These are phyloP conservation scores for Turnix velox DNA, from an alignment of 2,113 vertebrate species.

Conservation along the genomic window DNA sequence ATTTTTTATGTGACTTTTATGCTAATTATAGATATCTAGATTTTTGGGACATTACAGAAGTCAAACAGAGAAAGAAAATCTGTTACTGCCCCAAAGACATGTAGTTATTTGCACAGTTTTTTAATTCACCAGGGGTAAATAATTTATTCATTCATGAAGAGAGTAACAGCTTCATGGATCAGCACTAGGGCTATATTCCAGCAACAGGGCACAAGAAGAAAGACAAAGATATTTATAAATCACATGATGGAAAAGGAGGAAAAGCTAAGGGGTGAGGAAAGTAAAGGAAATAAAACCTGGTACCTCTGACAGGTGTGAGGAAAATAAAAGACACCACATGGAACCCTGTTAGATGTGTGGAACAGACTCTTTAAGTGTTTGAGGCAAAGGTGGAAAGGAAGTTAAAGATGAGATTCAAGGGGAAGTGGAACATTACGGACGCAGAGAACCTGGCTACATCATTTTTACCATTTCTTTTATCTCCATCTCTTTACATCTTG, in stretches of 20 bases:
- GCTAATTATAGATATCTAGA: neutral
- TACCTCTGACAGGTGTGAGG: neutral
- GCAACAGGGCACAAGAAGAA: neutral
- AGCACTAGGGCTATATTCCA: neutral
- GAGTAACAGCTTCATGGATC: neutral
- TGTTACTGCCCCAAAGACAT: neutral
- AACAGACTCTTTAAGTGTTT: neutral
- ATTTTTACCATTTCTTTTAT: neutral
- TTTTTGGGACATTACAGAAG: neutral
- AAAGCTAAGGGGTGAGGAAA: neutral
- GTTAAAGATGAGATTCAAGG: neutral
- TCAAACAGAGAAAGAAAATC: neutral
- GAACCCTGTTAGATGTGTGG: neutral
- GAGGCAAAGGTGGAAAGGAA: neutral
- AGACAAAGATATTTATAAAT: neutral
- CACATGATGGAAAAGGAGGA: neutral
- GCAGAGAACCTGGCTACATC: neutral
- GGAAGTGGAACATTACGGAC: neutral
- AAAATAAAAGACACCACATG: neutral
- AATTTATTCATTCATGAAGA: neutral
- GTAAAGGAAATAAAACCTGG: neutral
- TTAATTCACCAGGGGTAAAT: neutral
- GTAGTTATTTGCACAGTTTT: neutral
- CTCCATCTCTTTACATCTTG: neutral
- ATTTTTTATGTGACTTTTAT: neutral